phyloP scores from a whole-genome alignment of 1,140 invertebrate genomes.

The Brachionus manjavacas region DNA sequence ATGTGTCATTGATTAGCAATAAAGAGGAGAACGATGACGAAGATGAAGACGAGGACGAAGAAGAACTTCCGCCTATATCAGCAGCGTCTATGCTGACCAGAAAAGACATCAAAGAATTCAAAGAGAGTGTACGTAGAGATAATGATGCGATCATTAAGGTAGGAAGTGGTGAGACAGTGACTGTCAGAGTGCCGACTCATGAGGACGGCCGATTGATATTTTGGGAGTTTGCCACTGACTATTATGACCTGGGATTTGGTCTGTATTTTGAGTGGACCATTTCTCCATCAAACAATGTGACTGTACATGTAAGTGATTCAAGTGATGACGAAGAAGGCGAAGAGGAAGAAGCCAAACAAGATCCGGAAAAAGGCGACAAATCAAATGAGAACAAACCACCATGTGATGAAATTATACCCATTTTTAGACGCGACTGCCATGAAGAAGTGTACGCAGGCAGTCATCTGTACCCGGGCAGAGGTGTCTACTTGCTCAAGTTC shows the following conservation, averaged over 20 bases:
- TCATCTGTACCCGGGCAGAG: constrained; percentile 85
- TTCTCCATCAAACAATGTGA: constrained; percentile 65
- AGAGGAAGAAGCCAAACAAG: constrained; percentile 44
- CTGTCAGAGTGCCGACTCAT: constrained; percentile 93
- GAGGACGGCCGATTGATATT: constrained; percentile 86
- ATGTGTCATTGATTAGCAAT: neutral
- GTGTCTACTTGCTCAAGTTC: constrained; percentile 96
- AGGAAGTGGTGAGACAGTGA: constrained; percentile 93
- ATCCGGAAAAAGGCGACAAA: constrained; percentile 49
- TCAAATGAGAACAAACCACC: constrained; percentile 59
- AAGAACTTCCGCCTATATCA: constrained; percentile 60
- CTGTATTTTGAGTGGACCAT: constrained; percentile 96
- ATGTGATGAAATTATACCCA: constrained; percentile 75
- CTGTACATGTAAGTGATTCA: constrained; percentile 80
- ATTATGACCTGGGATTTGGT: constrained; percentile 96
- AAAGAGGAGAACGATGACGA: neutral
- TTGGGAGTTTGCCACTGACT: constrained; percentile 99
- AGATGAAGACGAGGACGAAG: constrained; percentile 44
- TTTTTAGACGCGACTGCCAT: constrained; percentile 90
- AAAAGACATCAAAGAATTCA: constrained; percentile 83
- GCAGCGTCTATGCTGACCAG: constrained; percentile 89
- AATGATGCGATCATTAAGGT: constrained; percentile 88
- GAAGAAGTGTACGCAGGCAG: constrained; percentile 93
- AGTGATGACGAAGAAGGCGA: constrained; percentile 70
- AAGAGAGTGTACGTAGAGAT: constrained; percentile 66